Base-by-base conservation (phyloP, 1,140 invertebrate species). In the Anoplolepis gracilipes region DNA sequence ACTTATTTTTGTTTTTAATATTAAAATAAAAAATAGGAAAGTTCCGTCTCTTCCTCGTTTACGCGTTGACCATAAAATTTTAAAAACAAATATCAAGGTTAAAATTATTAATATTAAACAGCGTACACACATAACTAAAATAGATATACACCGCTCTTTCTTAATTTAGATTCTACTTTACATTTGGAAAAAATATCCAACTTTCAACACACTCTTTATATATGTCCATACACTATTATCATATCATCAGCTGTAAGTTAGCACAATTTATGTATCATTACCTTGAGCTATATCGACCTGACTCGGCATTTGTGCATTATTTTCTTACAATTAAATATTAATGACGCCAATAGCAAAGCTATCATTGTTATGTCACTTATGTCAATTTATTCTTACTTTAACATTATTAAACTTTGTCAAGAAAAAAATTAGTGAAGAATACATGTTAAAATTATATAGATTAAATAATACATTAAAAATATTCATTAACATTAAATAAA, bases 181-280 rank as follows among this genome's bases (percentile, higher is more conserved):
- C 1, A 61, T 42, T 76, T 5, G n/a, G 2, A 36, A 7, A 65
- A 10, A 49, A 2, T 53, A 28, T 13, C 0, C 8, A 25, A 78
- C 33, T 79, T 64, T 7, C 53, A 8, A 67, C 39, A 67, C 42
- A 69, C 22, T 16, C 42, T 79, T 8, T 79, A 64, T 19, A 28
- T 42, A 42, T 13, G 7, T 64, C 28, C 1, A n/a, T n/a, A 6
- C 16, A n/a, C 22, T 11, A 36, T 25, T 8, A 30, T 36, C 46
- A 11, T 67, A 8, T 67, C 19, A n/a, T 69, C 19, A 67, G 36
- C 3, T 62, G 49, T 42, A 81, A 72, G 6, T 42, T 28, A 78
- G 2, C 13, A 11, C 65, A 72, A 73, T 49, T 46, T 82, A 55
- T 55, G 16, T 79, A 25, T 1, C 46, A 13, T 33, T 72, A 42